A percentile compares a stretch with the other conserved stretches of the same genome.
Conservation (phyloP, 2,113 vertebrate species). For the Mastomys natalensis region DNA sequence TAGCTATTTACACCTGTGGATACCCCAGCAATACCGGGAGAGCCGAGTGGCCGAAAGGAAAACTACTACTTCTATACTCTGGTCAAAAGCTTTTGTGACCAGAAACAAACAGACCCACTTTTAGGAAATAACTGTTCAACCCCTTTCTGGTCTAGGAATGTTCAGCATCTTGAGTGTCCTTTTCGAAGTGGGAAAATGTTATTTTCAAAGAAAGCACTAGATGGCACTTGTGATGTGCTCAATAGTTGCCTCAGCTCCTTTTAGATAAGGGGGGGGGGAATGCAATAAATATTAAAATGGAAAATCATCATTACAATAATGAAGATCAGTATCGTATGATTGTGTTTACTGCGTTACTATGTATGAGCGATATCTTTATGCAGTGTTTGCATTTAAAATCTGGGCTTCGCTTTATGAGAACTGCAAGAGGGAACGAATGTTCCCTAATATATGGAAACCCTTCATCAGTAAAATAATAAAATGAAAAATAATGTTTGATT, state of each 20-base stretch:
- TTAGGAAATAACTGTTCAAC: background rate
- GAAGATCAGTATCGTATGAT: conserved; percentile 73
- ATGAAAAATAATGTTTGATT: conserved; percentile 47
- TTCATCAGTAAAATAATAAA: conserved; percentile 59
- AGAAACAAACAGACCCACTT: background rate
- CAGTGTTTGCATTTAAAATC: conserved; percentile 71
- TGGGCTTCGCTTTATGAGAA: conserved; percentile 59
- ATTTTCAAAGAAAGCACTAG: conserved; percentile 74
- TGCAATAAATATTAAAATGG: conserved; percentile 78
- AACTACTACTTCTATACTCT: background rate
- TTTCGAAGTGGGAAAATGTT: conserved; percentile 27
- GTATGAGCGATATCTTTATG: conserved; percentile 73
- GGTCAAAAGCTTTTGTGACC: background rate
- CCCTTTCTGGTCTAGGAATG: background rate
- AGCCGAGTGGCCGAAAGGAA: background rate
- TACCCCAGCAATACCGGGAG: background rate
- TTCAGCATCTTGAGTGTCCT: background rate
- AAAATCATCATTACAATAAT: conserved; percentile 76
- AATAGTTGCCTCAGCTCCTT: conserved; percentile 54
- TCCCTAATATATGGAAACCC: conserved; percentile 47
- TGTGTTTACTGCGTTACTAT: conserved; percentile 75
- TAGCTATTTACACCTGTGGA: background rate
- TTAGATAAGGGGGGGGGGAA: conserved; percentile 22
- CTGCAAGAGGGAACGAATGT: conserved; percentile 46
- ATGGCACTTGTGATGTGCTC: conserved; percentile 72